phyloP scores from a whole-genome alignment of 2,113 vertebrate genomes.

The Thamnophis sirtalis region DNA sequence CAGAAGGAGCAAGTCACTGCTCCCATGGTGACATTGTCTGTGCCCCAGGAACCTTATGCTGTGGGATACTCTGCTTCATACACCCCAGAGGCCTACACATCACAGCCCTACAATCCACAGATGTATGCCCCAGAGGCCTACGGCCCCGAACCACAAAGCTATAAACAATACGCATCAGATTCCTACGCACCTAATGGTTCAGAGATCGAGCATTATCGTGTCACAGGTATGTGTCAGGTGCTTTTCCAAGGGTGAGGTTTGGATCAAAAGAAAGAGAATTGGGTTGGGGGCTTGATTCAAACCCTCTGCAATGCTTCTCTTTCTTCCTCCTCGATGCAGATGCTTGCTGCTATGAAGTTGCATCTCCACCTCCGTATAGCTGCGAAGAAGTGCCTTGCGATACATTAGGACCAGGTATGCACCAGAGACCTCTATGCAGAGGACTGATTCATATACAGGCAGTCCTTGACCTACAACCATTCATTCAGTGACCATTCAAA shows the following conservation, averaged over 20 bases:
- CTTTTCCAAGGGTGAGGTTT: not conserved
- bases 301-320: rapidly evolving
- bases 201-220: not conserved
- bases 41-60: rapidly evolving
- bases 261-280: not conserved
- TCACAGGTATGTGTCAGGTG: not conserved
- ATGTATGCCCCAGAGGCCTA: not conserved
- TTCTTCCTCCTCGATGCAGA: not conserved
- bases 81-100: not conserved
- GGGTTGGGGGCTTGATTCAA: too few species aligned
- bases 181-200: rapidly evolving
- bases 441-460: not conserved
- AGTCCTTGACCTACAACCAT: not conserved
- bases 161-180: not conserved
- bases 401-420: conserved; percentile 37
- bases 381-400: conserved; percentile 21
- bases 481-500: not conserved
- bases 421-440: rapidly evolving
- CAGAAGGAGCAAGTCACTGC: conserved; percentile 19
- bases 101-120: conserved; percentile 14
- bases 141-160: not conserved
- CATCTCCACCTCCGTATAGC: conserved; percentile 58
- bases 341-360: conserved; percentile 8
- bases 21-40: conserved; percentile 29
- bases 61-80: not conserved